A percentile compares a stretch with the other conserved stretches of the same genome.
Conservation (phyloP, 2,113 vertebrate species). For the Chiloscyllium plagiosum region DNA sequence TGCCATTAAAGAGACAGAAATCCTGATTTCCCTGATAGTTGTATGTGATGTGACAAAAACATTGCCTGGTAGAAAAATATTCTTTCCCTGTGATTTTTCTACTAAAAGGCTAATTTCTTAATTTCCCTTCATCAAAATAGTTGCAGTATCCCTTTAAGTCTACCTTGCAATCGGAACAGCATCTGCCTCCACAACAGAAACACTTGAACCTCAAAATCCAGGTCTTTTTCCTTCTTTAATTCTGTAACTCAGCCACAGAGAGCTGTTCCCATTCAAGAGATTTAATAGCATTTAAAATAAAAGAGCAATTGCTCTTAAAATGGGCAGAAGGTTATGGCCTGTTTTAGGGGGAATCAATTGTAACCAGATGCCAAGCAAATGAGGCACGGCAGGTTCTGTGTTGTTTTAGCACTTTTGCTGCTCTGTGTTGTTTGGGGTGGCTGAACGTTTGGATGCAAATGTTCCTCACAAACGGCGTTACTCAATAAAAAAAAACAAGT, state of each 20-base stretch:
- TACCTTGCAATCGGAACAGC: not conserved
- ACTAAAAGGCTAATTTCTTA: not conserved
- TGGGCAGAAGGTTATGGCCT: constrained; percentile 24
- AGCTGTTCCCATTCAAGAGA: not conserved
- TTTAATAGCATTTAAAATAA: constrained; percentile 26
- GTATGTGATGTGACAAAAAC: not conserved
- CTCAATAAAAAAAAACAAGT: not conserved
- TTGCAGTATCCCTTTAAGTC: not conserved
- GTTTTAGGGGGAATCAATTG: constrained; percentile 35
- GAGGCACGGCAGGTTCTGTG: constrained; percentile 30
- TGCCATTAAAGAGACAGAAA: not conserved
- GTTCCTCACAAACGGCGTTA: not conserved
- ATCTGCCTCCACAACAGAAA: not conserved
- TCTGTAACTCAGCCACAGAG: not conserved
- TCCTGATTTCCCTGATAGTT: not conserved
- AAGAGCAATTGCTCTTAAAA: constrained; percentile 22
- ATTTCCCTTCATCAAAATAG: not conserved
- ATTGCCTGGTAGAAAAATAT: not conserved
- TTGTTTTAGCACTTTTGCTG: constrained; percentile 20
- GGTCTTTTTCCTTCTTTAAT: not conserved
- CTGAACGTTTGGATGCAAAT: constrained; percentile 2
- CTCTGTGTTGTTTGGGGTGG: not conserved
- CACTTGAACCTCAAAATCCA: not conserved
- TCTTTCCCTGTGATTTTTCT: not conserved
- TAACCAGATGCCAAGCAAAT: constrained; percentile 32